Evolutionary conservation across 2,113 vertebrate genomes (phyloP), one percentile per base, ranked within the genome.

Genomic region (Phoxinus phoxinus): DNA sequence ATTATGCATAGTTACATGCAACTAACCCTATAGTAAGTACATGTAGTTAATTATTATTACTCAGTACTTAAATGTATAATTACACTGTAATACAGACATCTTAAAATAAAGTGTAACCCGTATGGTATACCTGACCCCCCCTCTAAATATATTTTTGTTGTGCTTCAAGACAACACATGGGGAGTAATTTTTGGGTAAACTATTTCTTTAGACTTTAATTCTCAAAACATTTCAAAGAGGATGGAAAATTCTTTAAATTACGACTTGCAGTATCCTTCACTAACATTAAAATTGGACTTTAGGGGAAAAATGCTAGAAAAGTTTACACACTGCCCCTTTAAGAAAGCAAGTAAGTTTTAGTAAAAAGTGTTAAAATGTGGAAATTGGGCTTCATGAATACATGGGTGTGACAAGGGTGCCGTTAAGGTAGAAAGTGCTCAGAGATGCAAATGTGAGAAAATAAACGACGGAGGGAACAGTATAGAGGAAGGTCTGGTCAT

Each of bases 401-500:
- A 58, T 51, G 46, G 46, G 51, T 35, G 23, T 44, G 73, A 76
- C 46, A 58, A 58, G 19, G 9, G 32, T 79, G 27, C 37, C 6
- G 25, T 81, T 46, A 37, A 51, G 19, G 41, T n/a, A 53, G 78
- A 80, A 85, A 78, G 41, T 65, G 74, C 30, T 59, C 37, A 48
- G 63, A 77, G 63, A 77, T 4, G 19, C 25, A 82, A 51, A 53
- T 48, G 10, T 41, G 48, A 77, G 59, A 85, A 46, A 65, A 35
- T 17, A 15, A 71, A 41, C 2, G 5, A 81, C 78, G 25, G 63
- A 77, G 71, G 65, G 67, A 84, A 72, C 4, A 59, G 37, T 82
- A 46, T 21, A 53, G 61, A 75, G 81, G 69, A 85, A 85, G 82
- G 84, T 63, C 84, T 85, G 89, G 90, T 88, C 88, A 89, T 90